Percentiles rank a stretch among this genome's conserved stretches.
phyloP scores from a whole-genome alignment of 2,888 invertebrate genomes.

The Spodoptera exigua region DNA sequence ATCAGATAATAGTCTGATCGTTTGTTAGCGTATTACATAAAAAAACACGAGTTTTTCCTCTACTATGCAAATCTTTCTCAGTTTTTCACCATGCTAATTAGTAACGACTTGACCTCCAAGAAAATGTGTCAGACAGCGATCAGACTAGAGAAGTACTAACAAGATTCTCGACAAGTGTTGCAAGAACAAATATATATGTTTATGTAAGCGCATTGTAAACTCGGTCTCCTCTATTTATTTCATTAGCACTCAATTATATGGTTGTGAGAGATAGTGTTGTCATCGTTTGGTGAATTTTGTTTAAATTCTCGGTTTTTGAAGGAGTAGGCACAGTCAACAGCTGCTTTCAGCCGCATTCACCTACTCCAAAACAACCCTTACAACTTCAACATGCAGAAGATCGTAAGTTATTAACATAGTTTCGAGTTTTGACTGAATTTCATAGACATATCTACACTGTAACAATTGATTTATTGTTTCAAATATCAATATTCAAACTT shows the following conservation, averaged over 20 bases:
- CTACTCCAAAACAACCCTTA: slow-evolving; percentile 30
- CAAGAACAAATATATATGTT: slow-evolving; percentile 64
- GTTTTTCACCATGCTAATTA: neutral
- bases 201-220: slow-evolving; percentile 67
- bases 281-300: slow-evolving; percentile 31
- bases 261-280: slow-evolving; percentile 63
- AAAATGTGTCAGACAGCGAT: slow-evolving; percentile 28
- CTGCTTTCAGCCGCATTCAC: slow-evolving; percentile 40
- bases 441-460: too few species aligned
- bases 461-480: too few species aligned
- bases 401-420: slow-evolving; percentile 52
- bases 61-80: too few species aligned
- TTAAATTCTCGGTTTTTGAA: slow-evolving; percentile 40
- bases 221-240: slow-evolving; percentile 67
- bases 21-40: neutral
- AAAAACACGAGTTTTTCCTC: neutral
- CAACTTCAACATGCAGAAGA: slow-evolving; percentile 53
- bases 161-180: slow-evolving; percentile 52
- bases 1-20: too few species aligned
- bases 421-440: too few species aligned
- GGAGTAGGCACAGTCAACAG: slow-evolving; percentile 44
- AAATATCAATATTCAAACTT: too few species aligned
- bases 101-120: slow-evolving; percentile 7
- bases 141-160: slow-evolving; percentile 36
- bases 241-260: slow-evolving; percentile 82